These are phyloP conservation scores for Ophthalmolycus amberensis DNA, from an alignment of 2,113 vertebrate species.

Conservation along the genomic window DNA sequence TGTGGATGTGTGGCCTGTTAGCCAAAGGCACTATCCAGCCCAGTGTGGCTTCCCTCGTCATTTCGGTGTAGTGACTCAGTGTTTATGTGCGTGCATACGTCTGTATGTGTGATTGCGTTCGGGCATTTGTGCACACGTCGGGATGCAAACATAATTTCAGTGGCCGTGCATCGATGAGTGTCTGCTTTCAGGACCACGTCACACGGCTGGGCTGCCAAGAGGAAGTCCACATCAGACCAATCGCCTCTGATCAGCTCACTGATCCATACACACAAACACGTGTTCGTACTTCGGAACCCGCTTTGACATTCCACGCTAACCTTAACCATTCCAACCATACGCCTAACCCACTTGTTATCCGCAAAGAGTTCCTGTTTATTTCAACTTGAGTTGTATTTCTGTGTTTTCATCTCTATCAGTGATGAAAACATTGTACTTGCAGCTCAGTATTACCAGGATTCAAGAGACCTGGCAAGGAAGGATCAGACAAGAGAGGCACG, in stretches of 20 bases:
- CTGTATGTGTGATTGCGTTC: not conserved
- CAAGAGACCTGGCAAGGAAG: too few relatives aligned
- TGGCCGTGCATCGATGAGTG: not conserved
- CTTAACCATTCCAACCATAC: not conserved
- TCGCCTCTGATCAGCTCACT: not conserved
- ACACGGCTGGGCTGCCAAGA: not conserved
- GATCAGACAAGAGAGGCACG: too few relatives aligned
- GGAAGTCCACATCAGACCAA: not conserved
- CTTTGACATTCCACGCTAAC: not conserved
- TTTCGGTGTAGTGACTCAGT: conserved; percentile 14
- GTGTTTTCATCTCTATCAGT: not conserved
- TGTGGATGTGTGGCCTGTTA: not conserved
- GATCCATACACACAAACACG: not conserved
- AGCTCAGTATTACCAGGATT: too few relatives aligned
- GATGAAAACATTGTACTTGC: too few relatives aligned
- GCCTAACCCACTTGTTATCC: not conserved
- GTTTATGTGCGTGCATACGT: not conserved
- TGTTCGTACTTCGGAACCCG: not conserved
- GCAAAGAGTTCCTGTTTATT: too few relatives aligned
- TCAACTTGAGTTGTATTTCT: not conserved
- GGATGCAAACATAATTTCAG: conserved; percentile 2
- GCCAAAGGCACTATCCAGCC: not conserved
- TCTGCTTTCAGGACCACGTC: not conserved
- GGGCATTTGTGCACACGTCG: conserved; percentile 7
- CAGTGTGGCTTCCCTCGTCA: not conserved